Percentiles rank a stretch among this genome's conserved stretches.
Evolutionary conservation across 2,113 vertebrate genomes (phyloP).

Genomic region (Tetraodon nigroviridis): DNA sequence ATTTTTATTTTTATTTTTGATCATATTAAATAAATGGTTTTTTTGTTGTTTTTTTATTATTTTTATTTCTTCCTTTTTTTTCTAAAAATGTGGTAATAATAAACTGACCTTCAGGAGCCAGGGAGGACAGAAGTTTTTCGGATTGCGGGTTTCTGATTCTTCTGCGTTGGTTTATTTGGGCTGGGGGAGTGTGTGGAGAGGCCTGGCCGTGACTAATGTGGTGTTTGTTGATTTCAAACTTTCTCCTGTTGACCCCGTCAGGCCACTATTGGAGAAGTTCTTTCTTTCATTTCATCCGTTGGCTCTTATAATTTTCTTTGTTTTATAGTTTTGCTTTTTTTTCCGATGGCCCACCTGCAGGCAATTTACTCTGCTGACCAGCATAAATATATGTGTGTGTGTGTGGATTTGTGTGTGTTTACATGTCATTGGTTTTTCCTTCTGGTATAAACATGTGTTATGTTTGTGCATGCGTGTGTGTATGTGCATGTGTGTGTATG

Average conservation of each 20-base stretch:
- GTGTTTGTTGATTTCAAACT: constrained; percentile 64
- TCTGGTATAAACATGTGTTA: constrained; percentile 53
- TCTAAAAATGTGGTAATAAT: constrained; percentile 21
- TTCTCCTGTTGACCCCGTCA: constrained; percentile 43
- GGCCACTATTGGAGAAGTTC: constrained; percentile 14
- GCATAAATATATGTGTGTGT: constrained; percentile 11
- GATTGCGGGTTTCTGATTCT: constrained; percentile 61
- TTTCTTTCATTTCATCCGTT: constrained; percentile 32
- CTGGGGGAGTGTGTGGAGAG: constrained; percentile 36
- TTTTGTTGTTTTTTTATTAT: background rate
- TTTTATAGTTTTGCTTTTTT: constrained; percentile 51
- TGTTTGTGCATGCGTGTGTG: constrained; percentile 50
- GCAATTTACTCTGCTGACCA: constrained; percentile 57
- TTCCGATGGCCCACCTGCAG: constrained; percentile 55
- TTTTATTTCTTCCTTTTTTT: background rate
- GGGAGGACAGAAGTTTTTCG: constrained; percentile 57
- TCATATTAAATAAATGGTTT: background rate
- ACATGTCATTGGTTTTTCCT: constrained; percentile 45
- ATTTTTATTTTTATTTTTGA: too few species aligned
- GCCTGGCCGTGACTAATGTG: constrained; percentile 65
- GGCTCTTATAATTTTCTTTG: constrained; percentile 37
- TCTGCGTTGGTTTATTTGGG: constrained; percentile 54
- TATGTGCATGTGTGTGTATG: constrained; percentile 48
- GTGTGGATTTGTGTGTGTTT: constrained; percentile 39
- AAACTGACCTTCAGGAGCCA: constrained; percentile 57